These are phyloP conservation scores for Ophion slaviceki DNA, from an alignment of 2,888 invertebrate species.

Conservation along the genomic window DNA sequence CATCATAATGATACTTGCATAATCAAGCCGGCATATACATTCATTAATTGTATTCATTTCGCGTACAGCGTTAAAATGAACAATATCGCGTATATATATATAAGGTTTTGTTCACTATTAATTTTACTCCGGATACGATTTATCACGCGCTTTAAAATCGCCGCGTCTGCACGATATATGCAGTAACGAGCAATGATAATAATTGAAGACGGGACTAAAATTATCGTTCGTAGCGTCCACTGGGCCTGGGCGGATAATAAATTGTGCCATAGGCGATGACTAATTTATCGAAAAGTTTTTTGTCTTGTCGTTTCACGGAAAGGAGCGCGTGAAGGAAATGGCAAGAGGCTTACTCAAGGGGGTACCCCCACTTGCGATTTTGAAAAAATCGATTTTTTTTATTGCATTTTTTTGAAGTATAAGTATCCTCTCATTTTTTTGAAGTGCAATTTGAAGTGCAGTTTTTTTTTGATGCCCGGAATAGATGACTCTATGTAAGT, in stretches of 20 bases:
- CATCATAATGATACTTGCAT: constrained; percentile 5
- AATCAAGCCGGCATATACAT: not conserved
- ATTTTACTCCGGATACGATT: not conserved
- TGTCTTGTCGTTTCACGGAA: no score
- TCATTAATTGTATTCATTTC: constrained; percentile 44
- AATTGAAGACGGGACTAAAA: not conserved
- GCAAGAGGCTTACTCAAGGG: no score
- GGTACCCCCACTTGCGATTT: no score
- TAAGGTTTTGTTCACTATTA: not conserved
- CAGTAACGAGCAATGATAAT: not conserved
- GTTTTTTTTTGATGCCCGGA: no score
- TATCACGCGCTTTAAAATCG: no score
- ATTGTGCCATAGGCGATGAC: not conserved
- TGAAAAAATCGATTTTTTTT: no score
- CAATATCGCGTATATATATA: constrained; percentile 7
- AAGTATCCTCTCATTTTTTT: no score
- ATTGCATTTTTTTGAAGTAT: no score
- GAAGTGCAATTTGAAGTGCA: no score
- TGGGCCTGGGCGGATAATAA: not conserved
- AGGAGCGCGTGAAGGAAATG: no score
- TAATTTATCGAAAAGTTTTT: not conserved
- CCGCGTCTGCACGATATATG: not conserved
- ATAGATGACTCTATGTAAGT: no score
- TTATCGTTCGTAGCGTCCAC: not conserved
- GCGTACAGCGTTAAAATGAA: constrained; percentile 17